Evolutionary conservation across 53 echinoderm and acorn worm genomes (phyloP), one percentile per base, ranked within the genome.

Genomic region (Luidia sarsii): DNA sequence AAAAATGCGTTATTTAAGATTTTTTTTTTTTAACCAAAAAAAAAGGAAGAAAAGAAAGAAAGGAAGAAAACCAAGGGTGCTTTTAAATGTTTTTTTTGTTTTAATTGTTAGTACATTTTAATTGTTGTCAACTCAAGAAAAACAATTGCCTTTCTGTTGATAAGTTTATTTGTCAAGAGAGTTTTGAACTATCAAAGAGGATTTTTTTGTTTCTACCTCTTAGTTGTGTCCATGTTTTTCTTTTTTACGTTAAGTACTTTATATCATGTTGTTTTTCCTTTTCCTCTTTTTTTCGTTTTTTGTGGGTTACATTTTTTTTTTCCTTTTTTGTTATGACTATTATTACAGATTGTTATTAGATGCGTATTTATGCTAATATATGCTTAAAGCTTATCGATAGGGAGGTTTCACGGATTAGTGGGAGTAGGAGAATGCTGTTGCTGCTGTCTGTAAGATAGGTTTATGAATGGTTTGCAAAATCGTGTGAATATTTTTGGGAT

Each of bases 121-220:
- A 72, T 72, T 65, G 34, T 77, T 45, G 41, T 77, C 61, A 77
- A 59, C 61, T 77, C 77, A 77, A 77, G 62, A 77, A 55, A 72
- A 56, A 41, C 39, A 41, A 41, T 41, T 41, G 11, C 54, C 56
- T 56, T 72, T 69, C 22, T 33, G 30, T 55, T 72, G 22, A 35
- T 37, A 36, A 24, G 56, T 34, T 19, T 61, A 13, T 74, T 16
- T 74, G 55, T 41, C 38, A 7, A 37, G 9, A 33, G 74, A 73
- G 30, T 57, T 37, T 65, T 39, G 39, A 70, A 70, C 50, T 29
- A 38, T 53, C 53, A 55, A 20, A 21, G 3, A 3, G 41, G 3
- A n/a, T 29, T 57, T 39, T 39, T 57, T 46, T 77, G 55, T 48
- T 77, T 74, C 77, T 77, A 77, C 77, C 77, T 77, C 77, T 60